phyloP scores from a whole-genome alignment of 2,113 vertebrate species.

The Forbesichthys agassizii region DNA sequence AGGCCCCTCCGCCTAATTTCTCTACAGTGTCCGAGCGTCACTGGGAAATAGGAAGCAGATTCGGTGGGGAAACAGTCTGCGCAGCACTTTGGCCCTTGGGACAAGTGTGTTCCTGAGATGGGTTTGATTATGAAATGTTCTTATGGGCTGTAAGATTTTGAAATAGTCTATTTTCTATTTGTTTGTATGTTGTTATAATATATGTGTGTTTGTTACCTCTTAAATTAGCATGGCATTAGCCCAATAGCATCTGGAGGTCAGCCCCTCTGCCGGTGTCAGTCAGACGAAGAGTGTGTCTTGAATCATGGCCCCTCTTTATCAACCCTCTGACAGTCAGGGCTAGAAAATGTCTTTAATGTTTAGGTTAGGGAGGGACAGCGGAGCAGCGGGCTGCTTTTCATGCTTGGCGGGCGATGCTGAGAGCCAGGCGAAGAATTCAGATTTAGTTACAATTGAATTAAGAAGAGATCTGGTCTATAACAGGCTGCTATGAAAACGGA shows the following conservation, averaged over 20 bases:
- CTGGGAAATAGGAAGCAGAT: conserved; percentile 58
- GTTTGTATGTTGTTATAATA: background rate
- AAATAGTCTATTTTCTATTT: background rate
- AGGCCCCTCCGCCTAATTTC: conserved; percentile 5
- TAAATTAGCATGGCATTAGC: conserved; percentile 62
- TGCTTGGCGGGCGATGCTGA: conserved; percentile 43
- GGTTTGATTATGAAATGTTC: too few relatives aligned
- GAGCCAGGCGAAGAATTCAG: conserved; percentile 40
- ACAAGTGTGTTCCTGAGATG: background rate
- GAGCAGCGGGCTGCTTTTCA: conserved; percentile 53
- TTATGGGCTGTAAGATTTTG: too few relatives aligned
- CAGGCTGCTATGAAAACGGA: conserved; percentile 7
- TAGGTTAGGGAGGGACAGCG: conserved; percentile 47
- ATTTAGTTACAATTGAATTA: conserved; percentile 67
- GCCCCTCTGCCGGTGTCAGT: conserved; percentile 45
- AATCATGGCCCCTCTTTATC: conserved; percentile 65
- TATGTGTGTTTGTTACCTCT: conserved; percentile 38
- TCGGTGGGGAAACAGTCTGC: conserved; percentile 48
- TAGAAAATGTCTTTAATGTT: conserved; percentile 72
- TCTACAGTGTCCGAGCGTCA: conserved; percentile 37
- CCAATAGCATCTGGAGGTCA: conserved; percentile 72
- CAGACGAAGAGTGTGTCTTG: conserved; percentile 56
- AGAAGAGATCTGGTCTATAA: conserved; percentile 28
- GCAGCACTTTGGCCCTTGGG: conserved; percentile 53
- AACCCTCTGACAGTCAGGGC: conserved; percentile 59